Conservation (phyloP, 2,797 vertebrate genomes). For the Pristis pectinata region DNA sequence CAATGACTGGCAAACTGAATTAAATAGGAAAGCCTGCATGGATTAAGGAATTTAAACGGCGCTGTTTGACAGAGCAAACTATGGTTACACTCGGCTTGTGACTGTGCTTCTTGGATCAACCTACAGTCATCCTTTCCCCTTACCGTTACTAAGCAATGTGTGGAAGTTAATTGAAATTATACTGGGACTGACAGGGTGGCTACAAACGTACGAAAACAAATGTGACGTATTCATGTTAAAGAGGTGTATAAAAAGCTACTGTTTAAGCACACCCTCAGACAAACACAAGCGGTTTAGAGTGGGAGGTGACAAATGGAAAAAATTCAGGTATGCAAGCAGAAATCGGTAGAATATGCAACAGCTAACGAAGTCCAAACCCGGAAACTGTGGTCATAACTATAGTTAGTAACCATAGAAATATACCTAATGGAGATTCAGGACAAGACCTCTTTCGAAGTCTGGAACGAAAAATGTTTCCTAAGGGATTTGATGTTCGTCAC, state of each 20-base stretch:
- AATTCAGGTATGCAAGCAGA: slow-evolving; percentile 13
- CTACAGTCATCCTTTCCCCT: background rate
- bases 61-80: background rate
- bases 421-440: background rate
- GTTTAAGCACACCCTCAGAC: background rate
- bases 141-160: background rate
- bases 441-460: background rate
- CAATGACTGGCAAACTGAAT: background rate
- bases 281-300: background rate
- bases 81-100: background rate
- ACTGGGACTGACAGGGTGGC: background rate
- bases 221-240: background rate
- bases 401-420: background rate
- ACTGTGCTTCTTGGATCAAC: background rate
- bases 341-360: background rate
- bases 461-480: too few relatives aligned
- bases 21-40: background rate
- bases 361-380: background rate
- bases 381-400: background rate
- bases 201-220: background rate
- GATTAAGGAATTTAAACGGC: background rate
- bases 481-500: background rate
- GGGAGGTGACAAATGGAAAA: slow-evolving; percentile 17
- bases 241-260: background rate
- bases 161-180: background rate